Evolutionary conservation across 2,113 vertebrate species (phyloP).

Genomic region (Harpagus bidentatus): DNA sequence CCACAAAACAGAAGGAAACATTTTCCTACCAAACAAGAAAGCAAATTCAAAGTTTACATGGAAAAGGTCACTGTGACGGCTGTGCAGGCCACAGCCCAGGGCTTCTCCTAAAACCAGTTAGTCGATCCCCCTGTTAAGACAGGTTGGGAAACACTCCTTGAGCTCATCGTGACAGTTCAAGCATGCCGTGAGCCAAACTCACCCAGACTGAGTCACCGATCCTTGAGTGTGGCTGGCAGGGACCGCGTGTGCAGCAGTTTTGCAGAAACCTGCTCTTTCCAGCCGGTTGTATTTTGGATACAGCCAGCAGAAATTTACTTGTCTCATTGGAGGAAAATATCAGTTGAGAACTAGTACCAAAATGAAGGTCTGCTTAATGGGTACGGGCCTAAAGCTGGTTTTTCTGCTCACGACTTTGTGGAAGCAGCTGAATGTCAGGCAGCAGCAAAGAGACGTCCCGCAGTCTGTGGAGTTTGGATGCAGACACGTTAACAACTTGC

Average conservation of each 20-base stretch:
- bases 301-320: background rate
- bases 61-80: background rate
- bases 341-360: background rate
- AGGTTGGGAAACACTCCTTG: background rate
- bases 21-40: background rate
- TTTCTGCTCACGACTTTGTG: rapidly evolving
- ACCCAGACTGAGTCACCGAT: background rate
- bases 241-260: background rate
- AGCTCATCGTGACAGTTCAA: rapidly evolving
- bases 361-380: background rate
- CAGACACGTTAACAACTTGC: background rate
- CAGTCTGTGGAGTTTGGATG: rapidly evolving
- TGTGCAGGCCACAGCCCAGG: background rate
- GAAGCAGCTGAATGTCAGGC: background rate
- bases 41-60: background rate
- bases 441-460: background rate
- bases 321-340: background rate
- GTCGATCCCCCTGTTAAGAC: background rate
- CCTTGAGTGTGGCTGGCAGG: background rate
- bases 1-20: background rate
- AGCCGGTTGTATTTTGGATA: background rate
- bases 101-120: background rate
- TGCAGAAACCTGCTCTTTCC: background rate
- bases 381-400: rapidly evolving
- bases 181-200: background rate